phyloP scores from a whole-genome alignment of 2,888 invertebrate genomes.

The Eremobia ochroleuca region DNA sequence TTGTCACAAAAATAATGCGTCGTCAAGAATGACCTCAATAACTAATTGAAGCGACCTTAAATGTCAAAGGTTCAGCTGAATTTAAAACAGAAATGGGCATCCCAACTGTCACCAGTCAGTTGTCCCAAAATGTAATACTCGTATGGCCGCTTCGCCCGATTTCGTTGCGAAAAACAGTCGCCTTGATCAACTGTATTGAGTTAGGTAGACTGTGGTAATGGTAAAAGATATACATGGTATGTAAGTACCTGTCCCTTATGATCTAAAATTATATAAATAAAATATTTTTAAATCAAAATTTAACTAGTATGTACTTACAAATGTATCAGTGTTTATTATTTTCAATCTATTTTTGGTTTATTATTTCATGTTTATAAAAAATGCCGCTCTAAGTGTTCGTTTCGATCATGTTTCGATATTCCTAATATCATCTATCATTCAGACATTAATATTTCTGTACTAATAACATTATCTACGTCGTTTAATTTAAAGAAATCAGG shows the following conservation, averaged over 20 bases:
- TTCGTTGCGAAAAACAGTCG: not conserved
- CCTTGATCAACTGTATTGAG: conserved; percentile 10
- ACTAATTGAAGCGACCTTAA: conserved; percentile 6
- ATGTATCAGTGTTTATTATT: conserved; percentile 8
- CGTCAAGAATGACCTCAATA: conserved; percentile 21
- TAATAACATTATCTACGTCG: not conserved
- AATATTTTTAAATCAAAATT: conserved; percentile 11
- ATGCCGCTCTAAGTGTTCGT: not conserved
- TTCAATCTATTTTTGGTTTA: not conserved
- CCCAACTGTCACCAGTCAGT: conserved; percentile 18
- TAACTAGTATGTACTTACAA: conserved; percentile 50
- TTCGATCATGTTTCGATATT: too few species aligned
- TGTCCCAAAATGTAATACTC: conserved; percentile 14
- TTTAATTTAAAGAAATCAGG: not conserved
- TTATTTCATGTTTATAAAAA: conserved; percentile 3
- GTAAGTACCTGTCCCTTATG: conserved; percentile 29
- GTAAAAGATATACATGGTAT: conserved; percentile 21
- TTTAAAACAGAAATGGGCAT: conserved; percentile 16
- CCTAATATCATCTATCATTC: not conserved
- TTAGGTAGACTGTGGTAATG: conserved; percentile 22
- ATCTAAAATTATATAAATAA: conserved; percentile 12
- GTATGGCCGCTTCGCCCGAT: conserved; percentile 11
- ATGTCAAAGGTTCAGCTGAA: conserved; percentile 23
- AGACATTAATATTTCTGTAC: not conserved
- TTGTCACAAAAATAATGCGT: conserved; percentile 19